Evolutionary conservation across 35 echinoderm and acorn worm genomes (phyloP), one percentile per base, ranked within the genome.

Genomic region (Holothuria glaberrima): DNA sequence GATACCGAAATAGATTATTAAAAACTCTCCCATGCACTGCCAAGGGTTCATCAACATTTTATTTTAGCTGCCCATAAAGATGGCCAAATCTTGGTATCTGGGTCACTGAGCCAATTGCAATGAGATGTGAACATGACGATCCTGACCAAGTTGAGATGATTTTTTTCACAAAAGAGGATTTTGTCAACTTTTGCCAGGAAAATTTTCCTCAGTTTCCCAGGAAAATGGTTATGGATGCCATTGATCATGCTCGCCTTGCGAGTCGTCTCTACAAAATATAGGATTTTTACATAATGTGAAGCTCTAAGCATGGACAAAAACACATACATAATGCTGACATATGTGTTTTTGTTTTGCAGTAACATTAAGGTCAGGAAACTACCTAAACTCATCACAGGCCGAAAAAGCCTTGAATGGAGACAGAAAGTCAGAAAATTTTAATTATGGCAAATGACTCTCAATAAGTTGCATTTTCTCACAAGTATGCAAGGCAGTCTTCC

Each of bases 111-210:
- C 12, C 17, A 9, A 59, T 83, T 17, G 52, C 26, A 22, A n/a
- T 83, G 79, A 83, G 56, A 59, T 57, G 31, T 33, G 28, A 83
- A 57, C 79, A 83, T 48, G 44, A 29, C 3, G 79, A 83, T 48
- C 79, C 79, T 3, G 22, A n/a, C 27, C 48, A 83, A 83, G 24
- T 19, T 16, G 48, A 61, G 30, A 61, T 34, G 58, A 83, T 30
- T 16, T 28, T 58, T 13, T 48, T 83, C 52, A 24, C 58, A 44
- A 83, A 26, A 48, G 48, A 58, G 30, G 24, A 83, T 21, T 83
- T 59, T 61, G 44, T 57, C 18, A 48, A 22, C 2, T 33, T 59
- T 18, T 27, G 48, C 38, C 14, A 2, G 50, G 52, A 57, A 27
- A 48, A 59, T 27, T 83, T 58, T 30, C 45, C 79, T 32, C 79